Base-by-base conservation (phyloP, 2,888 invertebrate genomes). In the Coleophora flavipennella region DNA sequence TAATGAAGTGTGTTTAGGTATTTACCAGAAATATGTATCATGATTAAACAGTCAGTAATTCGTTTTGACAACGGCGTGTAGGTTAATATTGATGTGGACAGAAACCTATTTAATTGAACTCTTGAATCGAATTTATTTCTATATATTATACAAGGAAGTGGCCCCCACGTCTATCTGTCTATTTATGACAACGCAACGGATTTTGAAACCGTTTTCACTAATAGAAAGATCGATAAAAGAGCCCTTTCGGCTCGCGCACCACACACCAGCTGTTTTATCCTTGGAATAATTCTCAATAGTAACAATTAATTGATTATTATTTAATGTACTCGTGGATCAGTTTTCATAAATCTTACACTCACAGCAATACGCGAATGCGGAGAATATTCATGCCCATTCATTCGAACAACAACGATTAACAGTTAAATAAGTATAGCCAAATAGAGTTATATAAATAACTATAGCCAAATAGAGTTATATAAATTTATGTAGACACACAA, bases 331-430 rank as follows among this genome's bases (percentile, higher is more conserved):
- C 6, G 10, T 12, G 3, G 6, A 12, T 6, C 10, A 29, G 33
- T 11, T 14, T 29, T 35, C 33, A 33, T 38, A 20, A 8, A 29
- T 35, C 33, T n/a, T 8, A 29, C 4, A 35, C 25, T 2, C 11
- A 39, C 13, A 27, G 20, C 28, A 31, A 13, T 34, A 46, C 40
- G 36, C 40, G 20, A 20, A 20, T 20, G 20, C 20, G 20, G 20
- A 20, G 20, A 20, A 37, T 53, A 40, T 14, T 37, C 36, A 63
- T 59, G 60, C 62, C 12, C 40, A 41, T 46, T 40, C 53, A 53
- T 53, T 33, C 57, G 45, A 53, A 59, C 52, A 62, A 60, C 57
- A 57, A 54, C 49, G 44, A 44, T 49, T 54, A 64, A 64, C 61
- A 59, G 51, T 57, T 37, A 41, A 3, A 20, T 20, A 4, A 20